Evolutionary conservation across 2,888 invertebrate species (phyloP).

Genomic region (Drosophila monieri): DNA sequence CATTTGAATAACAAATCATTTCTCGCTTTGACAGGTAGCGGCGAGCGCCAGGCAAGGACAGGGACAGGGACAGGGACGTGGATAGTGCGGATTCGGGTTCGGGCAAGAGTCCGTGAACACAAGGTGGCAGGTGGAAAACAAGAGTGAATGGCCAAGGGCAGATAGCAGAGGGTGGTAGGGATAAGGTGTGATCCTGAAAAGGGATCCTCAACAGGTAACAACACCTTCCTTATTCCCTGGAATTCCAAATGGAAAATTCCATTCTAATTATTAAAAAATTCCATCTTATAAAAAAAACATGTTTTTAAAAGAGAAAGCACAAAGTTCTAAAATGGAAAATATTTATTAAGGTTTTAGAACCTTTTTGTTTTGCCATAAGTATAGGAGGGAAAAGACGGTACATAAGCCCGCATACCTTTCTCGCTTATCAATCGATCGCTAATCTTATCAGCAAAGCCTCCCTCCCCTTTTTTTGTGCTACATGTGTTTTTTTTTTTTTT

Average conservation of each 20-base stretch:
- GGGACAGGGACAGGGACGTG: conserved; percentile 19
- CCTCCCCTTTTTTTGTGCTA: conserved; percentile 4
- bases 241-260: conserved; percentile 2
- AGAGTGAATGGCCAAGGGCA: conserved; percentile 18
- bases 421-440: conserved; percentile 28
- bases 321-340: neutral
- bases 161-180: neutral
- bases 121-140: conserved; percentile 22
- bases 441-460: conserved; percentile 29
- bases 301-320: conserved; percentile 2
- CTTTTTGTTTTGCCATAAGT: conserved; percentile 17
- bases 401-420: conserved; percentile 4
- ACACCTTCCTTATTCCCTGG: neutral
- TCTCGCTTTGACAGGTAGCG: conserved; percentile 39
- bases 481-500: conserved; percentile 4
- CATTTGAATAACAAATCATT: conserved; percentile 73
- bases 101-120: conserved; percentile 19
- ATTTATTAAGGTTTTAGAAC: neutral
- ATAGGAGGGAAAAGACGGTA: neutral
- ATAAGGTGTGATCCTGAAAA: conserved; percentile 15
- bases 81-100: conserved; percentile 15
- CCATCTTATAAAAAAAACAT: conserved; percentile 1
- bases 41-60: conserved; percentile 42
- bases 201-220: conserved; percentile 19
- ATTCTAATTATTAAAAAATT: conserved; percentile 1